Percentiles rank a stretch among this genome's conserved stretches.
These are phyloP conservation scores for Nettapus auritus DNA, from an alignment of 2,113 vertebrate genomes.

Conservation along the genomic window DNA sequence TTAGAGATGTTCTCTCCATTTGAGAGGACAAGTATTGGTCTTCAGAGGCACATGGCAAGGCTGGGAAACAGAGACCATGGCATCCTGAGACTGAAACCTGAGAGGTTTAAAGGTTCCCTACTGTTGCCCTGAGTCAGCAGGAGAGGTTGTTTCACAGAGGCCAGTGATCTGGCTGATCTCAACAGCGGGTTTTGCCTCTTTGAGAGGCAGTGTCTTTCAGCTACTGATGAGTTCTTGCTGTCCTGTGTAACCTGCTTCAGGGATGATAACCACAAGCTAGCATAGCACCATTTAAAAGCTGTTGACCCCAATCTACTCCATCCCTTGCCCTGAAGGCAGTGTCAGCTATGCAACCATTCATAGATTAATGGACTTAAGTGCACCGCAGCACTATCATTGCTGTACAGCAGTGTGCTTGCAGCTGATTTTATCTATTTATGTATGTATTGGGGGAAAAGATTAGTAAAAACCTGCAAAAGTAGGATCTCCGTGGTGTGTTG, in stretches of 20 bases:
- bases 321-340: conserved; percentile 26
- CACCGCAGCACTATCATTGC: neutral
- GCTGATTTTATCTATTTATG: neutral
- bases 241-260: neutral
- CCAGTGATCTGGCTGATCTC: neutral
- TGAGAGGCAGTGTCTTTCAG: neutral
- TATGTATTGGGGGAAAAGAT: neutral
- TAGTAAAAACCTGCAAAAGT: neutral
- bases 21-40: neutral
- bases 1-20: neutral
- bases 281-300: neutral
- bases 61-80: neutral
- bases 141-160: neutral
- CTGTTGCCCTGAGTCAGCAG: neutral
- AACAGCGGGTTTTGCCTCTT: neutral
- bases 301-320: neutral
- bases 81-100: neutral
- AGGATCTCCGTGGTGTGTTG: neutral
- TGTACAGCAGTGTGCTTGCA: neutral
- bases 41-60: neutral
- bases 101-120: neutral
- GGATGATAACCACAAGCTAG: conserved; percentile 4
- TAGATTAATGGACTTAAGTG: conserved; percentile 1
- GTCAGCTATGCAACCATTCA: neutral
- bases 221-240: neutral